Evolutionary conservation across 2,888 invertebrate genomes (phyloP), one percentile per base, ranked within the genome.

Genomic region (Cantharis flavilabris): DNA sequence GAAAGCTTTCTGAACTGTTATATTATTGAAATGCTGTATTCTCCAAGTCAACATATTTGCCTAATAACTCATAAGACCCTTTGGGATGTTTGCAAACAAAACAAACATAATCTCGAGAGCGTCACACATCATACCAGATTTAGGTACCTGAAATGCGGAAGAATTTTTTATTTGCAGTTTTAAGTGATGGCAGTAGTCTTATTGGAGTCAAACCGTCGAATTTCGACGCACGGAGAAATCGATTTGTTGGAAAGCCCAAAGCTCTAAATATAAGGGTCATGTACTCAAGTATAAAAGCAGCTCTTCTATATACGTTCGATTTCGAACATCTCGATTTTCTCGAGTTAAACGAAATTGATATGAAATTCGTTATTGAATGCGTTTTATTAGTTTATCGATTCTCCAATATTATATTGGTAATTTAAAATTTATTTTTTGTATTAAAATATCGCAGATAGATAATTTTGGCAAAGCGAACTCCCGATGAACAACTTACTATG

Each of bases 221-320:
- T 70, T 73, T 76, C 76, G 77, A 75, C 79, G 75, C 79, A 78
- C 77, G 78, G 72, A 70, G 74, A 65, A 75, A 78, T 79, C 81
- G 76, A 81, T 77, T 79, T 64, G 67, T 49, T 71, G 49, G 76
- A 63, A 76, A 76, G 70, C 73, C 71, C 33, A 72, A 75, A 69
- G 64, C 69, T 62, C 72, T 75, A 76, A 69, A 76, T 76, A 72
- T 69, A 72, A 71, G 71, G 67, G 72, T 69, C 72, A 72, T 72
- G 69, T 71, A 71, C 69, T 65, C 65, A 13, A 65, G 65, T 67
- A 62, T 18, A 28, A 64, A 70, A 62, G 72, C 70, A 64, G 72
- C 73, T 72, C 72, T 72, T 70, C 70, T 69, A 70, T 70, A 73
- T 76, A 72, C 65, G 70, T 70, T 73, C 70, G 65, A 71, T 72